Conservation (phyloP, 35 echinoderm and acorn worm genomes). For the Anneissia japonica region DNA sequence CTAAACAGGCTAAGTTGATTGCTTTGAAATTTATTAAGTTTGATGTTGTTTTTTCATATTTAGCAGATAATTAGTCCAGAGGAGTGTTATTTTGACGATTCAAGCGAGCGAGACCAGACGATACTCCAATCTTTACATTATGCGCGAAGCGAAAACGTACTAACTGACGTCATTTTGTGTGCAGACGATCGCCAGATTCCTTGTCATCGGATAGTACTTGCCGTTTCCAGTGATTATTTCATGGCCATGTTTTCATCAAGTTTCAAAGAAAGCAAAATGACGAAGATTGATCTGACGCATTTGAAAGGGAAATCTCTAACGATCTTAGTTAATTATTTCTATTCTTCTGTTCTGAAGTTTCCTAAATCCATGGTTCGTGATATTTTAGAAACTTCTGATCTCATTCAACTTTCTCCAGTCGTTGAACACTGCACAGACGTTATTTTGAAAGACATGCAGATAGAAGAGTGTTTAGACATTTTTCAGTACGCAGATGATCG, state of each 20-base stretch:
- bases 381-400: conserved; percentile 47
- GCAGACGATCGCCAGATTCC: conserved; percentile 52
- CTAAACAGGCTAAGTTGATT: too few species aligned
- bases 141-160: neutral
- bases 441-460: conserved; percentile 19
- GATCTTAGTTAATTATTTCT: conserved; percentile 54
- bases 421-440: conserved; percentile 46
- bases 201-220: conserved; percentile 63
- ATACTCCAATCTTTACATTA: neutral
- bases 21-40: too few species aligned
- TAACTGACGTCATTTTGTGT: conserved; percentile 57
- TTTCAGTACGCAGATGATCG: conserved; percentile 33
- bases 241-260: conserved; percentile 64
- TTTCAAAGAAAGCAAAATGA: conserved; percentile 49
- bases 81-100: neutral
- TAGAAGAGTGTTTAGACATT: conserved; percentile 57
- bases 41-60: too few species aligned
- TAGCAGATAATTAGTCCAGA: too few species aligned
- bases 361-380: conserved; percentile 23
- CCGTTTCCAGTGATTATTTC: conserved; percentile 76
- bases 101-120: neutral
- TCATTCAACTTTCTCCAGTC: conserved; percentile 47
- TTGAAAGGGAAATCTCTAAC: conserved; percentile 9
- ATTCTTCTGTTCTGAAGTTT: conserved; percentile 45
- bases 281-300: conserved; percentile 31